These are phyloP conservation scores for Eulithis testata DNA, from an alignment of 2,888 invertebrate species.

Conservation along the genomic window DNA sequence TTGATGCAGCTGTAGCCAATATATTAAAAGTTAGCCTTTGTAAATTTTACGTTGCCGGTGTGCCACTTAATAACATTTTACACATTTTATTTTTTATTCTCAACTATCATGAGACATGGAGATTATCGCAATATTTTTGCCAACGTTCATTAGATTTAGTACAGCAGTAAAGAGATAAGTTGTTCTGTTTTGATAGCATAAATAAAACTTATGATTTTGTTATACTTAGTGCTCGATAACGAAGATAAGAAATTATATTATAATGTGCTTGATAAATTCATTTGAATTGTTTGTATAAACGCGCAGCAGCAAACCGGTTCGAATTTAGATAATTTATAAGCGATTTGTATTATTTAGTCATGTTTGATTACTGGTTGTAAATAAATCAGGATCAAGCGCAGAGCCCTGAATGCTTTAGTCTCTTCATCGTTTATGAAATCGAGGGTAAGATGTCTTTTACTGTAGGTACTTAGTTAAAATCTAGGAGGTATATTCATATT, in stretches of 20 bases:
- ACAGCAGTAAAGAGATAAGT: slow-evolving; percentile 23
- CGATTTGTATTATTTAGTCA: slow-evolving; percentile 26
- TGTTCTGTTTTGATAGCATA: slow-evolving; percentile 16
- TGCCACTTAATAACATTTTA: no score
- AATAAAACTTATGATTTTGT: slow-evolving; percentile 27
- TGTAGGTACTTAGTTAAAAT: no score
- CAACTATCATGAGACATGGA: slow-evolving; percentile 21
- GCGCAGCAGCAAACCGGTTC: slow-evolving; percentile 7
- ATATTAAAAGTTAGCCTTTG: no score
- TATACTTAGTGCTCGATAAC: slow-evolving; percentile 27
- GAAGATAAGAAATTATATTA: slow-evolving; percentile 31
- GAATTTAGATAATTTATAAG: slow-evolving; percentile 25
- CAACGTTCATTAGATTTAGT: slow-evolving; percentile 26
- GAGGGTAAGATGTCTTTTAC: no score
- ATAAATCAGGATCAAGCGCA: neutral
- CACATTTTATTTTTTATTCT: neutral
- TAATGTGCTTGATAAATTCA: slow-evolving; percentile 30
- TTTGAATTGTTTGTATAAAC: slow-evolving; percentile 31
- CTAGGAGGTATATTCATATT: no score
- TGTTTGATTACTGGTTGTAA: slow-evolving; percentile 2
- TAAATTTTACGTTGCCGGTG: no score
- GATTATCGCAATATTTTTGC: slow-evolving; percentile 26
- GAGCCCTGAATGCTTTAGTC: no score
- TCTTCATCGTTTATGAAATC: no score
- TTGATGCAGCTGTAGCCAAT: no score